Conservation (phyloP, 2,113 vertebrate genomes). For the Fregata magnificens region DNA sequence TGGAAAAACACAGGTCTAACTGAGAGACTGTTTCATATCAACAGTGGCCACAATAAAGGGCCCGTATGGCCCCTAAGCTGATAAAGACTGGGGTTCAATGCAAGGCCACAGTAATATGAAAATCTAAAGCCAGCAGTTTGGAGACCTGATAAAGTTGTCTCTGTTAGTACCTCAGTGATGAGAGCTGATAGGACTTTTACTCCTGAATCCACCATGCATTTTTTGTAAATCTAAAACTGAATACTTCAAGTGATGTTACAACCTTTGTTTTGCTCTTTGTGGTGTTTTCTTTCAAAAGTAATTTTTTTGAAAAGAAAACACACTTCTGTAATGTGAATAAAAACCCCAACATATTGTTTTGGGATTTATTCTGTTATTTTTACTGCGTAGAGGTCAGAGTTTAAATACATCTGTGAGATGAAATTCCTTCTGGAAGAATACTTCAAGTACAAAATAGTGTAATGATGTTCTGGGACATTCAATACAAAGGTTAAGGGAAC, state of each 20-base stretch:
- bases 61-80: background rate
- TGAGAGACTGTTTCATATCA: background rate
- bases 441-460: background rate
- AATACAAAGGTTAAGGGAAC: background rate
- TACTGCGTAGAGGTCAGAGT: background rate
- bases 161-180: background rate
- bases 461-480: background rate
- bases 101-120: background rate
- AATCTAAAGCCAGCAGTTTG: background rate
- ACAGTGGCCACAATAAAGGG: background rate
- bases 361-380: background rate
- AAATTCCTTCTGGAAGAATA: background rate
- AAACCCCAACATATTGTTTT: accelerated
- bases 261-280: background rate
- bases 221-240: background rate
- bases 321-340: background rate
- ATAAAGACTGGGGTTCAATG: background rate
- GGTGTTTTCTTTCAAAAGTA: background rate
- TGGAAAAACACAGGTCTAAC: background rate
- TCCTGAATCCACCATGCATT: background rate
- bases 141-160: background rate
- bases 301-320: background rate
- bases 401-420: background rate
- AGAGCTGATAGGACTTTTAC: background rate
- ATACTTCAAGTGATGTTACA: background rate